A percentile compares a stretch with the other conserved stretches of the same genome.
phyloP scores from a whole-genome alignment of 2,113 vertebrate genomes.

The Psephotus haematonotus region DNA sequence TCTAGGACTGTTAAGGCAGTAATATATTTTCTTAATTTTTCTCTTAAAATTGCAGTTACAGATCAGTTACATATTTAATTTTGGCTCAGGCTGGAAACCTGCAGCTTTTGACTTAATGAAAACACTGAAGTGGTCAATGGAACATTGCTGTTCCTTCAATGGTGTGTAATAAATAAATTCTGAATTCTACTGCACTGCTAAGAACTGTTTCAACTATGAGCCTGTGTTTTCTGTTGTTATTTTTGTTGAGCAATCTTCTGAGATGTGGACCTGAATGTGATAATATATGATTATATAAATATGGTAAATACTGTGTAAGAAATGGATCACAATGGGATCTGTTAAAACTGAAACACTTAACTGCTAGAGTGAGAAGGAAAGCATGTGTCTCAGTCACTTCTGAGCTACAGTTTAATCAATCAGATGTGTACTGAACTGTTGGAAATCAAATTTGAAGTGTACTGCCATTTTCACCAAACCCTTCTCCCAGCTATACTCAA shows the following conservation, averaged over 20 bases:
- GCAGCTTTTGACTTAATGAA: neutral
- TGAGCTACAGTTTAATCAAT: neutral
- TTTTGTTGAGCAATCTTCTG: conserved; percentile 6
- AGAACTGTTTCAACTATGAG: neutral
- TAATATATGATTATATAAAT: neutral
- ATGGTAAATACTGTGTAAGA: neutral
- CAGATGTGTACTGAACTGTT: neutral
- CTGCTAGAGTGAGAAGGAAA: neutral
- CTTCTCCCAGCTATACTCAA: neutral
- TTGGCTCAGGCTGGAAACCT: neutral
- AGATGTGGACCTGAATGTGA: neutral
- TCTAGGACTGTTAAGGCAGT: neutral
- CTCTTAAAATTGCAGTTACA: neutral
- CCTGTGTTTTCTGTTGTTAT: neutral
- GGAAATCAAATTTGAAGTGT: conserved; percentile 24
- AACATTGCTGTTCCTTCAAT: neutral
- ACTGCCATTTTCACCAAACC: neutral
- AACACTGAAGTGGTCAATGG: neutral
- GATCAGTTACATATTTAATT: neutral
- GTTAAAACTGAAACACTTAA: neutral
- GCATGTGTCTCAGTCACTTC: neutral
- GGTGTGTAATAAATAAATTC: neutral
- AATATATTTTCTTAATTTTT: neutral
- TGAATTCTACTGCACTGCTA: neutral
- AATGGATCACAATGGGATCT: neutral